Evolutionary conservation across 2,113 vertebrate species (phyloP).

Genomic region (Ammodytes dubius): DNA sequence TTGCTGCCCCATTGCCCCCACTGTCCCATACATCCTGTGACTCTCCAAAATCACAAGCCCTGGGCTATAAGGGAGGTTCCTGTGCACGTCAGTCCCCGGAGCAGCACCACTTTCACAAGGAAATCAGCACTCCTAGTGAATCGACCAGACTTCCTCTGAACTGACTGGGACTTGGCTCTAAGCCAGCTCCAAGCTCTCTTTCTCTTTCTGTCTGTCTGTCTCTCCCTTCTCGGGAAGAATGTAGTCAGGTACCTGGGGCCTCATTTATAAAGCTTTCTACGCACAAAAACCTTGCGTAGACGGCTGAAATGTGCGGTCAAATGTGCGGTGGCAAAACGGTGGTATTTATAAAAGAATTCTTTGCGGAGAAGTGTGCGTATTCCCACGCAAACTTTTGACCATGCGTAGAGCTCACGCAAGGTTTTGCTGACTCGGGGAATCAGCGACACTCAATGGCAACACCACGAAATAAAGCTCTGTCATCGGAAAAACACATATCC

Average conservation of each 20-base stretch:
- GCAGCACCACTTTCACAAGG: constrained; percentile 81
- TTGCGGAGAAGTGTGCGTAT: no score
- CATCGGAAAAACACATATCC: no score
- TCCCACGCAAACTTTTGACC: no score
- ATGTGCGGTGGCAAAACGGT: no score
- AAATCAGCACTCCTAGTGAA: constrained; percentile 73
- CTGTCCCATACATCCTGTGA: constrained; percentile 86
- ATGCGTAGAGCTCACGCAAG: no score
- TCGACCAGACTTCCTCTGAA: constrained; percentile 77
- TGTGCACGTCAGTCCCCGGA: constrained; percentile 70
- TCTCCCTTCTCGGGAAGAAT: constrained; percentile 25
- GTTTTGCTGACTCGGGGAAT: no score
- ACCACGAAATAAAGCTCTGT: no score
- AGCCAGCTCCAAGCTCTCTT: constrained; percentile 49
- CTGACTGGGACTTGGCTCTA: constrained; percentile 61
- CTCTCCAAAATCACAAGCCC: constrained; percentile 62
- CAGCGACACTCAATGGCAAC: no score
- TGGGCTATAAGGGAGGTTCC: constrained; percentile 67
- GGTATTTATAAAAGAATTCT: no score
- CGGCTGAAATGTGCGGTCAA: no score
- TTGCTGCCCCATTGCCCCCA: constrained; percentile 57
- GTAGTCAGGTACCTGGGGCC: constrained; percentile 23
- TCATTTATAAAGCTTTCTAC: no score
- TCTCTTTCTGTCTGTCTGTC: constrained; percentile 42
- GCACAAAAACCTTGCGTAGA: no score